A percentile compares a stretch with the other conserved stretches of the same genome.
These are phyloP conservation scores for Oikopleura albicans DNA, from an alignment of 23 tunicate species.

Conservation along the genomic window DNA sequence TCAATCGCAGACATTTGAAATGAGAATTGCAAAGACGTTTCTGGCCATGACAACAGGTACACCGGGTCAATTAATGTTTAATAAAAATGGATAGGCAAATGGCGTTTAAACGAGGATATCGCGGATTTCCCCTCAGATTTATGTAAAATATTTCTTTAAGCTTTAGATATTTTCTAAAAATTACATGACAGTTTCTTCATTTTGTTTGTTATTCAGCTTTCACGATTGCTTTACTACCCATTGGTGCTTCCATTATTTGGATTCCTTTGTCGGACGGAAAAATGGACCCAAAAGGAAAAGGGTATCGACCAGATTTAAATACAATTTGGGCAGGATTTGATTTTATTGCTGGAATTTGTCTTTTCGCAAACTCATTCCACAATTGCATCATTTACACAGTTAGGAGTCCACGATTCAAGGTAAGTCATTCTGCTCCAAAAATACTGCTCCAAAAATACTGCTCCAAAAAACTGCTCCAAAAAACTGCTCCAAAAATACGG, in stretches of 20 bases:
- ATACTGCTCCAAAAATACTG: background rate
- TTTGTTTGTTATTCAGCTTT: background rate
- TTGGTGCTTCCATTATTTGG: background rate
- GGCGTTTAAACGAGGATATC: background rate
- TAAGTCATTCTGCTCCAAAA: background rate
- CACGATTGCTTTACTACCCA: background rate
- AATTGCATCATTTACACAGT: slow-evolving; percentile 4
- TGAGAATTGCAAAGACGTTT: slow-evolving; percentile 8
- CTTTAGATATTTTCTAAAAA: background rate
- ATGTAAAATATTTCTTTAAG: background rate
- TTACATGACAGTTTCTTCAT: background rate
- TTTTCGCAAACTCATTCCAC: background rate
- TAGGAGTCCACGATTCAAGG: slow-evolving; percentile 17
- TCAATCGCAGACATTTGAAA: slow-evolving; percentile 2
- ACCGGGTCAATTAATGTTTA: background rate
- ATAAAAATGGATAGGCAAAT: background rate
- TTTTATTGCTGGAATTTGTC: background rate
- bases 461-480: background rate
- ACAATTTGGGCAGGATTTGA: background rate
- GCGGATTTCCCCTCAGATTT: background rate
- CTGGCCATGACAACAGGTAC: background rate
- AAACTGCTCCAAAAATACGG: too few species aligned
- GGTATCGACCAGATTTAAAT: background rate
- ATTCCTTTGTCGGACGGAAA: background rate
- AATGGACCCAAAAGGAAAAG: background rate